phyloP scores from a whole-genome alignment of 2,888 invertebrate species.

The Osedax fenrisi region DNA sequence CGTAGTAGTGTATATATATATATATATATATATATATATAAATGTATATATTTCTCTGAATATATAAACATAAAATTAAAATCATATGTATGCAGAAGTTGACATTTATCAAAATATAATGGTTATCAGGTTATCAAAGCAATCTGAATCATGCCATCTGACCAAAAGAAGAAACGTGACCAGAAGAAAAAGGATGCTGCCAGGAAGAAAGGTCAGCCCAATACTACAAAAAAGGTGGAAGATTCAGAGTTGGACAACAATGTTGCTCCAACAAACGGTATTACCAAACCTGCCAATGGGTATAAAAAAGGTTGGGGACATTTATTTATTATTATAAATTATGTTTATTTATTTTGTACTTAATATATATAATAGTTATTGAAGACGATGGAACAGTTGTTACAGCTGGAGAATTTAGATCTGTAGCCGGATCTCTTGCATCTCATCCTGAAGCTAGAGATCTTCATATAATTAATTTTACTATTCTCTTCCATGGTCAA shows the following conservation, averaged over 20 bases:
- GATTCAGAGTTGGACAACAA: neutral
- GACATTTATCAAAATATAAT: no score
- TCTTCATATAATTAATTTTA: constrained; percentile 85
- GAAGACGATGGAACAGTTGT: neutral
- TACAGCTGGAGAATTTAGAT: constrained; percentile 62
- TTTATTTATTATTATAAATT: no score
- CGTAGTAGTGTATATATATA: no score
- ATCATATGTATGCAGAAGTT: no score
- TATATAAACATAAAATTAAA: no score
- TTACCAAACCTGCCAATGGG: neutral
- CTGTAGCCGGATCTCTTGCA: constrained; percentile 73
- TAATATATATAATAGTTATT: neutral
- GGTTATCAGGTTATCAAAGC: no score
- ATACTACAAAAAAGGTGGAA: neutral
- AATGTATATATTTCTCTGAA: no score
- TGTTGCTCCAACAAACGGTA: neutral
- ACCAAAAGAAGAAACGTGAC: neutral
- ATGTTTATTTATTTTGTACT: neutral
- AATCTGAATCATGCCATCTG: neutral
- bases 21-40: no score
- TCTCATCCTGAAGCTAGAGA: constrained; percentile 91
- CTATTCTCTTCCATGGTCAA: constrained; percentile 91
- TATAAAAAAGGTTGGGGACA: no score
- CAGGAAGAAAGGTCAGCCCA: neutral
- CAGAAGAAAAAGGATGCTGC: neutral